A percentile compares a stretch with the other conserved stretches of the same genome.
Evolutionary conservation across 1,140 invertebrate genomes (phyloP).

Genomic region (Armadillidium nasatum): DNA sequence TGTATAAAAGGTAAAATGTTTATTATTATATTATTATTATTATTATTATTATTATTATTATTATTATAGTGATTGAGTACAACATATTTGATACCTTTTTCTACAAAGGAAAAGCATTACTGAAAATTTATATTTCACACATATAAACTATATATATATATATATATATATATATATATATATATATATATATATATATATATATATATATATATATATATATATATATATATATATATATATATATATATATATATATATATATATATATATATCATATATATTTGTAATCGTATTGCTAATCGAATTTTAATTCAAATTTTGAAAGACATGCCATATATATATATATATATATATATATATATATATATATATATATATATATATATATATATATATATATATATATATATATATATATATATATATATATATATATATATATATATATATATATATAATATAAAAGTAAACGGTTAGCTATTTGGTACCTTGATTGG

Average conservation of each 20-base stretch:
- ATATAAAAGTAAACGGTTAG: too few species aligned
- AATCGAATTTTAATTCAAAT: too few species aligned
- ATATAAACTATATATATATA: conserved; percentile 17
- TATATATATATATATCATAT: not conserved
- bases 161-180: conserved; percentile 3
- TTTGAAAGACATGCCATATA: too few species aligned
- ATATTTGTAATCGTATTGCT: too few species aligned
- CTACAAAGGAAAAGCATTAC: not conserved
- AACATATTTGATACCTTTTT: not conserved
- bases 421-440: too few species aligned
- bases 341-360: too few species aligned
- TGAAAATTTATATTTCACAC: not conserved
- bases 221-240: conserved; percentile 19
- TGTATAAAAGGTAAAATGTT: not conserved
- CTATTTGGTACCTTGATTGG: not conserved
- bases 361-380: too few species aligned
- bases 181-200: conserved; percentile 25
- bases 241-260: conserved; percentile 19
- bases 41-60: conserved; percentile 13
- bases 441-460: too few species aligned
- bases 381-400: too few species aligned
- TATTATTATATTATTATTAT: not conserved
- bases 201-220: conserved; percentile 23
- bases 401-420: too few species aligned
- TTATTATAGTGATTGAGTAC: not conserved